Base-by-base conservation (phyloP, 2,113 vertebrate genomes). In the Noctilio leporinus region DNA sequence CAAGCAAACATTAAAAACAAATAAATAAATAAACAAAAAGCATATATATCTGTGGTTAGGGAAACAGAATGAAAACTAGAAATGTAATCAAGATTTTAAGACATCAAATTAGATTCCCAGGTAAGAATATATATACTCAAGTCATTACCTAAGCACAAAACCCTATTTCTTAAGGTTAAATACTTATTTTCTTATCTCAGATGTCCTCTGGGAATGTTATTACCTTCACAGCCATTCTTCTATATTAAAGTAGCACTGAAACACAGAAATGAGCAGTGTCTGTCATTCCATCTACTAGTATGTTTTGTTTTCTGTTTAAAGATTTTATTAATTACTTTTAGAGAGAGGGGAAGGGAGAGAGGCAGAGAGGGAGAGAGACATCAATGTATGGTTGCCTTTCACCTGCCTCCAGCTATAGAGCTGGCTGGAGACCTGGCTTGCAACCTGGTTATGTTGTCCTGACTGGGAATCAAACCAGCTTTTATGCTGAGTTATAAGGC, bases 81-180 rank as follows among this genome's bases (percentile, higher is more conserved):
- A 69, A 87, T 81, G 35, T 49, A 96, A 83, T 89, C 55, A 84
- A 67, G 89, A 78, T 90, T 86, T 89, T 30, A 86, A 88, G 51
- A 91, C 69, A 88, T 69, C 2, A 47, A 53, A 55, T 94, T 89
- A 47, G 53, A 77, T 91, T 84, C 26, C 47, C 35, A 65, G 64
- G n/a, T 47, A 78, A 89, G 19, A 10, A 72, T 26, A 12, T 0
- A 0, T 45, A 53, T 43, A 43, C 10, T 51, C 10, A 67, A 80
- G 51, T 38, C 57, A 59, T 43, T 78, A 70, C 53, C 7, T 38
- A 78, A 70, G 53, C 49, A 64, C 8, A 40, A 80, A 95, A 24
- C 17, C 26, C 17, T 47, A 2, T 45, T 95, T 93, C 67, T 94
- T 86, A 80, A 83, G 76, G 70, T 80, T 86, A 81, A 92, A 92